These are phyloP conservation scores for Phataginus tetradactyla DNA, from an alignment of 2,797 vertebrate genomes.

Conservation along the genomic window DNA sequence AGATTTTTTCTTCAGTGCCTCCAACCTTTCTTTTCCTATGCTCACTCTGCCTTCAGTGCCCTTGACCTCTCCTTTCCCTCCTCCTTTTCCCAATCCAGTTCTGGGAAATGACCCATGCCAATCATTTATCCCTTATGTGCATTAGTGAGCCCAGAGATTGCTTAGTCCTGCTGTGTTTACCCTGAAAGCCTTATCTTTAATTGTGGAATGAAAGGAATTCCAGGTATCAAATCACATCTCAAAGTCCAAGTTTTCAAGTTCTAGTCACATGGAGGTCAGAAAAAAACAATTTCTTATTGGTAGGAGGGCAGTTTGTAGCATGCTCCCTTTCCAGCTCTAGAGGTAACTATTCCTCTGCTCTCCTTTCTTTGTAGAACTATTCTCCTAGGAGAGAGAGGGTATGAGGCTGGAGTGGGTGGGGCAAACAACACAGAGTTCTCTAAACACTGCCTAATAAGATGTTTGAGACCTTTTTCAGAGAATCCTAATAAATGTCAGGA, in stretches of 20 bases:
- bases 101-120: slow-evolving; percentile 34
- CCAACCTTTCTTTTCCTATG: neutral
- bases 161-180: slow-evolving; percentile 20
- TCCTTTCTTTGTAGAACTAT: neutral
- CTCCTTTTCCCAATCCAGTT: neutral
- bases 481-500: neutral
- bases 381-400: neutral
- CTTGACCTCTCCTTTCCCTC: neutral
- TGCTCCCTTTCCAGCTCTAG: neutral
- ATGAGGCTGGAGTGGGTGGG: neutral
- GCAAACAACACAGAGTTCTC: neutral
- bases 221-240: slow-evolving; percentile 70
- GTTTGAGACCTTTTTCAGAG: neutral
- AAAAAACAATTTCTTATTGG: neutral
- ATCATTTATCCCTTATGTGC: neutral
- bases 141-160: slow-evolving; percentile 35
- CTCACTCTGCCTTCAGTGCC: neutral
- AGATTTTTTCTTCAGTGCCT: neutral
- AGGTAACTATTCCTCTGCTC: neutral
- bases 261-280: neutral
- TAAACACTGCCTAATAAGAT: neutral
- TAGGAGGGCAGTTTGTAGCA: neutral
- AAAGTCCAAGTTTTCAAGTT: slow-evolving; percentile 62
- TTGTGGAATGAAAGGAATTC: slow-evolving; percentile 71
- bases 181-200: slow-evolving; percentile 63